Evolutionary conservation across 2,888 invertebrate genomes (phyloP), one percentile per base, ranked within the genome.

Genomic region (Bruchidius siliquastri): DNA sequence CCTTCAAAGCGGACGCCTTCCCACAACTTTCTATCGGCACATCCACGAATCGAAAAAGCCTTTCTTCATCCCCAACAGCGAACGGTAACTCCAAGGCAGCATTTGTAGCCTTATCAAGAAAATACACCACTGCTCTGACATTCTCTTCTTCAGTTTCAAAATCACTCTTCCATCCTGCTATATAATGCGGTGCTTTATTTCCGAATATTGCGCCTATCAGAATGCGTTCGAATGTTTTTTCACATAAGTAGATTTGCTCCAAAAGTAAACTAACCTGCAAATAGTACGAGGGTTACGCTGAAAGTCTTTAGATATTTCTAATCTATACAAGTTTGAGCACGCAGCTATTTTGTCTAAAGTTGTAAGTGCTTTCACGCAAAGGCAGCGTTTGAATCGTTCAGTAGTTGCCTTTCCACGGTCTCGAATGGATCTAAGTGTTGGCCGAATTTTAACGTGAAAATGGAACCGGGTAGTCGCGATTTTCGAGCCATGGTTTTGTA

Each of bases 101-200:
- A 73, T 89, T 89, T 0, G 91, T 91, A 0, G 95, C 94, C 83
- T 95, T 94, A 81, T 93, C 91, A 78, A 95, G 83, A 84, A 93
- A 95, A 84, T 91, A 96, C 0, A 93, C 90, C 79, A 94, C 85
- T 0, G 94, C 95, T 75, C 91, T 89, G 0, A 94, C 87, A 80
- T 94, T 94, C 82, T 96, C 95, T 82, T 94, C 93, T 84, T 92
- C 89, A 82, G 91, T 91, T 78, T 89, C 89, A 82, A 94, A 95
- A 85, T 96, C 95, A 78, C 95, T 94, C 82, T 94, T 94, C 95
- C 95, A 95, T 3, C 95, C 95, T 0, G 94, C 93, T 77, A 96
- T 88, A 79, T 94, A 93, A 81, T 94, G 93, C 0, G 95, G 93
- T 0, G 94, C 94, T 81, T 92, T 90, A 32, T 92, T 91, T 0